Conservation (phyloP, 2,888 invertebrate species). For the Noctua fimbriata region DNA sequence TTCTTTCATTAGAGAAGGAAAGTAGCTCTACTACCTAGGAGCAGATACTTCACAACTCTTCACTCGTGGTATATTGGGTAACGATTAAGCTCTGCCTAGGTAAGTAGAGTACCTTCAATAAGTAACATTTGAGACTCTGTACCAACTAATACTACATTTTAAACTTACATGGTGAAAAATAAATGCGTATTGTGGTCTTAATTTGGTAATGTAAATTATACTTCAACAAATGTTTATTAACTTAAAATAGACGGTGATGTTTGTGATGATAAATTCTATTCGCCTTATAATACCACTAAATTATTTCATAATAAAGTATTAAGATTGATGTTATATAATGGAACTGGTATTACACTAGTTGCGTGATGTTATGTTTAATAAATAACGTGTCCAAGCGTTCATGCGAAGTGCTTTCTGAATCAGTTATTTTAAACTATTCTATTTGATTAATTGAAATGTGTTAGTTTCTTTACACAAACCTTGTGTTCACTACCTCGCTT, state of each 20-base stretch:
- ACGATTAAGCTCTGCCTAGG: constrained; percentile 13
- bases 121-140: constrained; percentile 56
- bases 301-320: constrained; percentile 55
- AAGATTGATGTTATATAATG: constrained; percentile 54
- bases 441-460: constrained; percentile 55
- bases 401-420: constrained; percentile 52
- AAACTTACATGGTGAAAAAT: constrained; percentile 60
- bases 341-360: constrained; percentile 54
- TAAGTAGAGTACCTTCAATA: neutral
- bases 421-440: constrained; percentile 51
- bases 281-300: constrained; percentile 64
- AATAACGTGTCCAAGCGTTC: constrained; percentile 61
- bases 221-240: constrained; percentile 44
- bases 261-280: constrained; percentile 66
- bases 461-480: constrained; percentile 36
- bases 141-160: constrained; percentile 52
- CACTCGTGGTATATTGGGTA: constrained; percentile 27
- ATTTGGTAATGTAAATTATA: constrained; percentile 52
- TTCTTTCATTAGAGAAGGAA: constrained; percentile 48
- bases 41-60: constrained; percentile 11
- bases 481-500: constrained; percentile 49
- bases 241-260: constrained; percentile 41
- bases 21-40: constrained; percentile 34
- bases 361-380: constrained; percentile 55
- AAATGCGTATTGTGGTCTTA: constrained; percentile 63